Base-by-base conservation (phyloP, 2,888 invertebrate genomes). In the Rutpela maculata region DNA sequence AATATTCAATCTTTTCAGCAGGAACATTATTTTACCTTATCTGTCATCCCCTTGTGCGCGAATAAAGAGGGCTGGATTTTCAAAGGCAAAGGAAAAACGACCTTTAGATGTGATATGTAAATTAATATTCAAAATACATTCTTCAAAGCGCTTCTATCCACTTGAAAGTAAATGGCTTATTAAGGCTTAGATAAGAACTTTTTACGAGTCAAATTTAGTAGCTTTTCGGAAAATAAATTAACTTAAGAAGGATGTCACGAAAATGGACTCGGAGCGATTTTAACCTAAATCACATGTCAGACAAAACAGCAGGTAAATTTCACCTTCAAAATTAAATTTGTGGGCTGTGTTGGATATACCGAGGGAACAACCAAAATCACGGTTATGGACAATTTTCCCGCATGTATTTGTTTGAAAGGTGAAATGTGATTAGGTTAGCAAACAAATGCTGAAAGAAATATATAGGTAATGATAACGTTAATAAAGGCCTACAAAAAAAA, bases 141-240 rank as follows among this genome's bases (percentile, higher is more conserved):
- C 63, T 55, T 22, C 31, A 11, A 22, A 60, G 70, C 38, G 43
- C 18, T 22, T 60, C 35, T 35, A 63, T 55, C 31, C 31, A 17
- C 60, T 60, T 60, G 72, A 72, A 62, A 31, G 63, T 70, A 70
- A 70, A 70, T 70, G 63, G 72, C 72, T 72, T 72, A 72, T 72
- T 63, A 72, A 50, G 55, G 31, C 19, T 11, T 38, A 31, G 50
- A 59, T 63, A 59, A 50, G 62, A 19, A 55, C 17, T 70, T 70
- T 60, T 67, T 50, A 19, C 9, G 17, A 43, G 70, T 60, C 26
- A 31, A 63, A 55, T 70, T 60, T 70, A 70, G 43, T 17, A 70
- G 72, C 43, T 55, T 55, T 26, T 18, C 11, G 63, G 63, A 38
- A 59, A 70, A 70, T 59, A 43, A 70, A 60, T 60, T 35, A 22